Evolutionary conservation across 1,140 invertebrate genomes (phyloP), one percentile per base, ranked within the genome.

Genomic region (Brachystomella parvula): DNA sequence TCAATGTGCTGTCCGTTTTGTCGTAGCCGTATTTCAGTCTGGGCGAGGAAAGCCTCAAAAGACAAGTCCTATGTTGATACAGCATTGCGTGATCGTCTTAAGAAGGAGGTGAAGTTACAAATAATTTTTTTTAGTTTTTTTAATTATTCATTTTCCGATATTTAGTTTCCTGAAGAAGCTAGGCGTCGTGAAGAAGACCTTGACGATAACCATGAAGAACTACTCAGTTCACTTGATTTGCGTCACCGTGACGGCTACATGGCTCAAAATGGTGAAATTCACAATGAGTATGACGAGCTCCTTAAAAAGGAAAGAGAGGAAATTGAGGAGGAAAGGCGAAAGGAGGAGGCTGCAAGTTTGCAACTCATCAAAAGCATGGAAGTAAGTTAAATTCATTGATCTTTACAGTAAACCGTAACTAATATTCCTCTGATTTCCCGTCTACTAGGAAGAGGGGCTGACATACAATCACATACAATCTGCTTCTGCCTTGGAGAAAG

Each of bases 21-120:
- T 56, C 60, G 71, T 19, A 28, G 6, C 15, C 47, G 71, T 31
- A n/a, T 70, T 17, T 63, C 60, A 9, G 60, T 68, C 35, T 73
- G 71, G 71, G 64, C 56, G 58, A 26, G 71, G 26, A 35, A 39
- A 35, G 71, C 47, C 24, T 21, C 12, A 2, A 73, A 70, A 58
- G 30, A 63, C 6, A 44, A 68, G 56, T 60, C 30, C n/a, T 56
- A 68, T 29, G 53, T 73, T 15, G 64, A 73, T 44, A n/a, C 63
- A 30, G 0, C 21, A 0, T 63, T 68, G 1, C 70, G 68, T 66
- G 61, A 68, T 21, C 31, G 63, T 24, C 61, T 70, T 31, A n/a
- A 73, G 47, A 17, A 49, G 35, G 29, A 73, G 58, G 71, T 72
- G 64, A 28, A n/a, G 9, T 57, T 29, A 30, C 9, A 61, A 9